Base-by-base conservation (phyloP, 1,140 invertebrate genomes). In the Drosophila kanapiae region DNA sequence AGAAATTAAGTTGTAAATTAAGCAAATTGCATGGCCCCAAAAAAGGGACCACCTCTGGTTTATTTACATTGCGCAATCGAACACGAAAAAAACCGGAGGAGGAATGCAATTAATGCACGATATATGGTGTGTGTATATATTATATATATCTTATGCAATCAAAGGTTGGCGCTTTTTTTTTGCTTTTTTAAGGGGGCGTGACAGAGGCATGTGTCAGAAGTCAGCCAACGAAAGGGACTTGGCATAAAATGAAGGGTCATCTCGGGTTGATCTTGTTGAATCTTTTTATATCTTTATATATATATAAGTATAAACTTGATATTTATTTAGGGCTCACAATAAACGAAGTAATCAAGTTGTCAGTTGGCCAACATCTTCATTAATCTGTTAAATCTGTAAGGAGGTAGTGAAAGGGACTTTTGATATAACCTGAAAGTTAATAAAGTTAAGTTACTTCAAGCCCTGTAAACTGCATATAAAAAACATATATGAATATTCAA, bases 1-100 rank as follows among this genome's bases (percentile, higher is more conserved):
- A 42, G 67, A 70, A 85, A 85, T 85, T 85, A 85, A 85, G 82
- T 86, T 85, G 82, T 85, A 85, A 85, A 78, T 85, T 85, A 78
- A 85, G 47, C 64, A 78, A 86, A 85, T 86, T 75, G 78, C 74
- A 47, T 27, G 38, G 33, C 35, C 37, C 43, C 13, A 45, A 69
- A 38, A 23, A 56, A 10, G 29, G 43, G 49, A 37, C 42, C 67
- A 45, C 62, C 57, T 48, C 40, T 42, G 51, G 59, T 33, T 69
- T 78, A 62, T 60, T 60, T 62, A 69, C 67, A 67, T 68, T 70
- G 51, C 65, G 60, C 80, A 79, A 67, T 53, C 38, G 40, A 54
- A 63, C 11, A 40, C 40, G 18, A 42, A 35, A 14, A 35, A 27
- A 43, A 33, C 9, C n/a, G 27, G 9, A 49, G 62, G 57, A 67